Base-by-base conservation (phyloP, 2,113 vertebrate species). In the Chaetodon trifascialis region DNA sequence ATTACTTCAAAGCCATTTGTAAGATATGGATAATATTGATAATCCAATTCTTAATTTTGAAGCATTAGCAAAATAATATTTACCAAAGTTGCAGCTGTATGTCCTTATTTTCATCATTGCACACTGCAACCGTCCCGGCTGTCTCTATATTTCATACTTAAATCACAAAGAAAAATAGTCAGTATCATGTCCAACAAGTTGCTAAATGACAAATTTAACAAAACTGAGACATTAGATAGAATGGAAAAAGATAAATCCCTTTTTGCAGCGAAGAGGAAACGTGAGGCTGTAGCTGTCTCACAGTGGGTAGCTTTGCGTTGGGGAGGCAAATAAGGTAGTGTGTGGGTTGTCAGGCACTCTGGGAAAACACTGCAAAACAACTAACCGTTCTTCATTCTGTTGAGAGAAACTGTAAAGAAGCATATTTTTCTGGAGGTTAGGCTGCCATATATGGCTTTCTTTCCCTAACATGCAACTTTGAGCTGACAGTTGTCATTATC, bases 401-500 rank as follows among this genome's bases (percentile, higher is more conserved):
- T 63, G 19, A 55, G 74, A 42, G 36, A 63, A 44, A 49, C 42
- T 34, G 16, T 73, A 49, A 76, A 83, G 66, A 51, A 49, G 54
- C 5, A 7, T 34, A 19, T 30, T 77, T 85, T 65, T 68, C 30
- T 80, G 70, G 67, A 75, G 56, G 40, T 21, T n/a, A 74, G 0
- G 58, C 51, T 58, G 66, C 60, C 36, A 40, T 19, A 17, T 69
- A 66, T 17, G 73, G 54, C 47, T 66, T 51, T 36, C 16, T 38
- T 63, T 64, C 77, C 17, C 12, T 63, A 51, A 73, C 63, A n/a
- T 71, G 68, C 16, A 66, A 52, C 80, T 84, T 59, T 25, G 2
- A 64, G 68, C 65, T 80, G 68, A 88, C 74, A 86, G 21, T 76
- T 54, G 44, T 74, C 80, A 78, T 80, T 65, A 70, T 76, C 8